phyloP scores from a whole-genome alignment of 2,888 invertebrate species.

The Caenorhabditis japonica region DNA sequence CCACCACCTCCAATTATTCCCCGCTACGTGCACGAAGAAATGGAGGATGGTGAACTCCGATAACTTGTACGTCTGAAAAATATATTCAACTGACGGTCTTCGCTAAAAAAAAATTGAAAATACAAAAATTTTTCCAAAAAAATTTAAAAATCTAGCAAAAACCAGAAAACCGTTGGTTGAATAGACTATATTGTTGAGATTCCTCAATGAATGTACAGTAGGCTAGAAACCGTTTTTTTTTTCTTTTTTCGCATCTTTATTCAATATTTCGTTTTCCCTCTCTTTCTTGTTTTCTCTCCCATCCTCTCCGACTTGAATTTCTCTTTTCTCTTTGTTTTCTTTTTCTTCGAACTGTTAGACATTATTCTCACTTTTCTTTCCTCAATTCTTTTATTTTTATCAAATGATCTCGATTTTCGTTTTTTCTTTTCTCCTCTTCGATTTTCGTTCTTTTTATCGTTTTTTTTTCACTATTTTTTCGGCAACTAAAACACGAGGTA shows the following conservation, averaged over 20 bases:
- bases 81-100: too few species aligned
- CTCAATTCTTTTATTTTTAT: neutral
- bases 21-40: conserved; percentile 11
- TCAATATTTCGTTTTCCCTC: conserved; percentile 22
- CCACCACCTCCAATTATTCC: conserved; percentile 14
- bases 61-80: conserved; percentile 21
- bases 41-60: conserved; percentile 41
- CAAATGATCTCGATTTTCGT: conserved; percentile 15
- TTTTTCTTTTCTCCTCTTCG: conserved; percentile 1
- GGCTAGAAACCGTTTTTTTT: neutral
- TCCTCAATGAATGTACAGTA: neutral
- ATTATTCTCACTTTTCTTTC: conserved; percentile 19
- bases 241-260: conserved; percentile 16
- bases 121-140: too few species aligned
- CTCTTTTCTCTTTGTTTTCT: conserved; percentile 8
- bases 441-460: conserved; percentile 3
- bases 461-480: conserved; percentile 3
- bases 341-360: conserved; percentile 12
- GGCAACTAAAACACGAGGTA: conserved; percentile 24
- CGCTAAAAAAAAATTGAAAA: too few species aligned
- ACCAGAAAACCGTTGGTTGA: too few species aligned
- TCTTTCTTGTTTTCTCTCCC: neutral
- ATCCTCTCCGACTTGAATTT: neutral
- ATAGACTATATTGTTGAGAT: too few species aligned
- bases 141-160: too few species aligned